phyloP scores from a whole-genome alignment of 2,888 invertebrate genomes.

The Leptopilina drosophilae region DNA sequence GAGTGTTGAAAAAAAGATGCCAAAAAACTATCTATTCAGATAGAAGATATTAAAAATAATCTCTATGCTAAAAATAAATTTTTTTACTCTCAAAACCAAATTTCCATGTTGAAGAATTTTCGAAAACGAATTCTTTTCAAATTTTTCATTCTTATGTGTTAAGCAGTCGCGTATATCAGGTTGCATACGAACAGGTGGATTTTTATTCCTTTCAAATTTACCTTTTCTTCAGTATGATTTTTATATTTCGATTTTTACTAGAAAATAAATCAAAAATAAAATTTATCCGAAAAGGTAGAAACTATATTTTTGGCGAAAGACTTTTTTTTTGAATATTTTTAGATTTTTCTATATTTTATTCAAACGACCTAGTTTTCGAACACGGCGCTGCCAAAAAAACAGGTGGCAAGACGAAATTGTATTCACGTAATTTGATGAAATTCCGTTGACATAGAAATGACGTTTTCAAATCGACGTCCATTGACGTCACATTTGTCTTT shows the following conservation, averaged over 20 bases:
- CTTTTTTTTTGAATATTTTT: neutral
- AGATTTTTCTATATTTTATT: neutral
- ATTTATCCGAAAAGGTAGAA: neutral
- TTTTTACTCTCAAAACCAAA: neutral
- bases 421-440: too few species aligned
- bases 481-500: too few species aligned
- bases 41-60: neutral
- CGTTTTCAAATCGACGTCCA: too few species aligned
- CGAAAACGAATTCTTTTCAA: neutral
- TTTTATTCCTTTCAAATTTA: neutral
- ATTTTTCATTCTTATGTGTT: neutral
- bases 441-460: too few species aligned
- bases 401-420: too few species aligned
- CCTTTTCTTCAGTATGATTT: too few species aligned
- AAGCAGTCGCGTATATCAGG: slow-evolving; percentile 4
- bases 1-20: neutral
- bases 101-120: neutral
- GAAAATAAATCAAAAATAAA: neutral
- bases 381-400: too few species aligned
- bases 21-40: neutral
- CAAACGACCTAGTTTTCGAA: too few species aligned
- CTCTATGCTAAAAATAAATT: neutral
- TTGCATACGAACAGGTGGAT: slow-evolving; percentile 24
- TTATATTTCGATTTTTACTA: too few species aligned
- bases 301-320: too few species aligned